Percentiles rank a stretch among this genome's conserved stretches.
Conservation (phyloP, 1,140 invertebrate species). For the Phortica variegata region DNA sequence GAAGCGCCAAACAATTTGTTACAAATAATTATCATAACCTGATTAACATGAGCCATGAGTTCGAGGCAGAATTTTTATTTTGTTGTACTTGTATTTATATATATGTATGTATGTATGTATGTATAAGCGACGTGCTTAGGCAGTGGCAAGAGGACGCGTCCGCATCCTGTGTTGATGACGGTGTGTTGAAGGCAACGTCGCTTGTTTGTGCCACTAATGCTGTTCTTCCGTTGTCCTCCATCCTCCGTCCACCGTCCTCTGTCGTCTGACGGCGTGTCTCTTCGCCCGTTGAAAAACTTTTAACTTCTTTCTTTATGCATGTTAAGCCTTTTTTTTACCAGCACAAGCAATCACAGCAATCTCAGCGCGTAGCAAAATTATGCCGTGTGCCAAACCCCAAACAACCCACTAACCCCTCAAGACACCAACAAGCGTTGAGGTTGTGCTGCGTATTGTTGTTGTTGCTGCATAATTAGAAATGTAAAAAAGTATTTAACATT, state of each 20-base stretch:
- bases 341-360: slow-evolving; percentile 37
- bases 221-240: neutral
- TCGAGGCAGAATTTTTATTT: slow-evolving; percentile 6
- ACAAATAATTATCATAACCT: slow-evolving; percentile 58
- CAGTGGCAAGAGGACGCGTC: no score
- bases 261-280: neutral
- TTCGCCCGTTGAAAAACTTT: slow-evolving; percentile 38
- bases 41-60: slow-evolving; percentile 53
- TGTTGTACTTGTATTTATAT: no score
- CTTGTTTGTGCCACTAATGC: no score
- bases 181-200: no score
- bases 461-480: slow-evolving; percentile 48
- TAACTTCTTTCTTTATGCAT: slow-evolving; percentile 52
- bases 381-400: slow-evolving; percentile 40
- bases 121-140: no score
- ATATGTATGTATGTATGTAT: no score
- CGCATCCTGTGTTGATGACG: no score
- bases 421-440: no score
- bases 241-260: neutral
- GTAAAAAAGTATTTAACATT: slow-evolving; percentile 41
- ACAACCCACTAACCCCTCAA: no score
- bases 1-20: slow-evolving; percentile 45
- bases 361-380: slow-evolving; percentile 33
- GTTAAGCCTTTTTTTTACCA: slow-evolving; percentile 22
- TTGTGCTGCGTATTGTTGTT: slow-evolving; percentile 20